phyloP scores from a whole-genome alignment of 2,888 invertebrate species.

The Mechanitis mazaeus region DNA sequence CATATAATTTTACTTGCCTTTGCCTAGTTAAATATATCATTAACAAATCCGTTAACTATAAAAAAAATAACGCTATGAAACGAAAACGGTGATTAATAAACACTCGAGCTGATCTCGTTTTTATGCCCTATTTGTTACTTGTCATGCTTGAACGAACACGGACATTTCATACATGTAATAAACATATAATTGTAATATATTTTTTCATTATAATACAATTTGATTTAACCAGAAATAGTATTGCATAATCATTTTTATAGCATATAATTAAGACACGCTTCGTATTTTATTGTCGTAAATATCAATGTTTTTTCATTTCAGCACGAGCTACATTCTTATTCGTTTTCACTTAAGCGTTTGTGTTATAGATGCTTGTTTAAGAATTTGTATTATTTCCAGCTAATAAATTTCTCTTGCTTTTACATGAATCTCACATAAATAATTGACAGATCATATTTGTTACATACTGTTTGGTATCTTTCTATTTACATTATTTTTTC shows the following conservation, averaged over 20 bases:
- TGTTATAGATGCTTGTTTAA: slow-evolving; percentile 45
- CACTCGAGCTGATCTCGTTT: slow-evolving; percentile 49
- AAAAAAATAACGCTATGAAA: too few relatives aligned
- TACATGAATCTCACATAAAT: neutral
- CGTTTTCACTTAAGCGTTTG: slow-evolving; percentile 30
- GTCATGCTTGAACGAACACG: slow-evolving; percentile 48
- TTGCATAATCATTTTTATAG: slow-evolving; percentile 29
- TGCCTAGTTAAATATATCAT: too few relatives aligned
- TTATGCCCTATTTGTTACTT: slow-evolving; percentile 58
- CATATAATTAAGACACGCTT: slow-evolving; percentile 32
- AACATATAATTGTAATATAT: neutral
- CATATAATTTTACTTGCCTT: too few relatives aligned
- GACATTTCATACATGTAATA: too few relatives aligned
- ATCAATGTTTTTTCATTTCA: slow-evolving; percentile 44
- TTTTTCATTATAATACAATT: neutral
- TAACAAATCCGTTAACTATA: too few relatives aligned
- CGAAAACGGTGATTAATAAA: slow-evolving; percentile 19
- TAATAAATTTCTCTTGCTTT: slow-evolving; percentile 15
- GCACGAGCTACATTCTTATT: slow-evolving; percentile 35
- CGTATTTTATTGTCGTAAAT: slow-evolving; percentile 32
- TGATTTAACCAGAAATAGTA: slow-evolving; percentile 2
- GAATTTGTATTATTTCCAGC: slow-evolving; percentile 31
- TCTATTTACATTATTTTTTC: neutral
- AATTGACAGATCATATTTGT: neutral
- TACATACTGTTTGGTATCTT: neutral